Conservation (phyloP, 2,797 vertebrate species). For the Lemur catta region DNA sequence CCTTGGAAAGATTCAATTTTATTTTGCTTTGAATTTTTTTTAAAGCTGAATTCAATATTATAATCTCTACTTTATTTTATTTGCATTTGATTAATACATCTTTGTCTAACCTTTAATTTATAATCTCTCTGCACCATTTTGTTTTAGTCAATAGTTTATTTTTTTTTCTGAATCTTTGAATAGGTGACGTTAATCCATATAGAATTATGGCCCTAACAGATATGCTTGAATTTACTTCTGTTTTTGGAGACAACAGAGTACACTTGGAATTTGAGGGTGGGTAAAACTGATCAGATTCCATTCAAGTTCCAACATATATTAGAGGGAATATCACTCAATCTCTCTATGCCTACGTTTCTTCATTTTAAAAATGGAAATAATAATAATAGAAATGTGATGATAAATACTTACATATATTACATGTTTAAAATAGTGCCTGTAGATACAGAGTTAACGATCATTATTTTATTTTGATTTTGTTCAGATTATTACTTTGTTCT, state of each 20-base stretch:
- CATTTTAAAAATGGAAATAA: not conserved
- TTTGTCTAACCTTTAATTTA: not conserved
- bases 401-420: not conserved
- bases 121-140: not conserved
- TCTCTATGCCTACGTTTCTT: not conserved
- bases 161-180: not conserved
- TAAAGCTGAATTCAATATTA: not conserved
- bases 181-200: not conserved
- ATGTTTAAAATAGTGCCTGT: not conserved
- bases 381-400: not conserved
- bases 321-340: not conserved
- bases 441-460: not conserved
- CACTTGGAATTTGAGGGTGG: not conserved
- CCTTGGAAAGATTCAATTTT: not conserved
- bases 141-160: not conserved
- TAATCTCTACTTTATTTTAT: not conserved
- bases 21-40: not conserved
- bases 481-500: not conserved
- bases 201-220: not conserved
- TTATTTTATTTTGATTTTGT: not conserved
- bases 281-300: not conserved
- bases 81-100: not conserved
- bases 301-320: not conserved
- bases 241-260: not conserved
- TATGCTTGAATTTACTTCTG: not conserved